phyloP scores from a whole-genome alignment of 92 coral and sea anemone genomes.

The Bergia puertoricense region DNA sequence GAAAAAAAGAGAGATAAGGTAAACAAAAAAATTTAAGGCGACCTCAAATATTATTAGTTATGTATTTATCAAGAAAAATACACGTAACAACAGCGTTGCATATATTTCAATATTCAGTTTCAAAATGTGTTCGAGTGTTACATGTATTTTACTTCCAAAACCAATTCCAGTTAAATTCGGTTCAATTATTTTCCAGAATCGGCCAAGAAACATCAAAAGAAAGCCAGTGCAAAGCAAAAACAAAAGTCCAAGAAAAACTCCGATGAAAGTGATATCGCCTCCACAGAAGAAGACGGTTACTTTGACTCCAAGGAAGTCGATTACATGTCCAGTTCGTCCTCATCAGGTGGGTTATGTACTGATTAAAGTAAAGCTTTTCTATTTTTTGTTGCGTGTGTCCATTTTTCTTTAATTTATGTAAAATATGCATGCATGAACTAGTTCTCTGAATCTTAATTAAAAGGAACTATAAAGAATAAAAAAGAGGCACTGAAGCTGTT shows the following conservation, averaged over 20 bases:
- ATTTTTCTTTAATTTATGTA: too few relatives aligned
- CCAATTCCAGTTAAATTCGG: background rate
- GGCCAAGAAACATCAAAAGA: conserved; percentile 62
- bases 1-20: too few relatives aligned
- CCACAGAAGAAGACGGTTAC: conserved; percentile 94
- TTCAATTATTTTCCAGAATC: conserved; percentile 16
- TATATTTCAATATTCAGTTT: too few relatives aligned
- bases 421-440: too few relatives aligned
- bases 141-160: background rate
- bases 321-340: conserved; percentile 84
- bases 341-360: conserved; percentile 61
- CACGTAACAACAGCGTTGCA: background rate
- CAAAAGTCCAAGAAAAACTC: conserved; percentile 72
- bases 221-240: conserved; percentile 61
- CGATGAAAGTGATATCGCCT: conserved; percentile 76
- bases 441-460: too few relatives aligned
- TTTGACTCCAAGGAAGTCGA: conserved; percentile 96
- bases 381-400: background rate
- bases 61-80: too few relatives aligned
- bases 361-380: too few relatives aligned
- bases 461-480: too few relatives aligned
- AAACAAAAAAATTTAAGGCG: too few relatives aligned
- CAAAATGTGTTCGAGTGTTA: background rate
- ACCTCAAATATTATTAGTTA: too few relatives aligned
- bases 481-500: too few relatives aligned